These are phyloP conservation scores for Tiphia femorata DNA, from an alignment of 2,888 invertebrate genomes.

Conservation along the genomic window DNA sequence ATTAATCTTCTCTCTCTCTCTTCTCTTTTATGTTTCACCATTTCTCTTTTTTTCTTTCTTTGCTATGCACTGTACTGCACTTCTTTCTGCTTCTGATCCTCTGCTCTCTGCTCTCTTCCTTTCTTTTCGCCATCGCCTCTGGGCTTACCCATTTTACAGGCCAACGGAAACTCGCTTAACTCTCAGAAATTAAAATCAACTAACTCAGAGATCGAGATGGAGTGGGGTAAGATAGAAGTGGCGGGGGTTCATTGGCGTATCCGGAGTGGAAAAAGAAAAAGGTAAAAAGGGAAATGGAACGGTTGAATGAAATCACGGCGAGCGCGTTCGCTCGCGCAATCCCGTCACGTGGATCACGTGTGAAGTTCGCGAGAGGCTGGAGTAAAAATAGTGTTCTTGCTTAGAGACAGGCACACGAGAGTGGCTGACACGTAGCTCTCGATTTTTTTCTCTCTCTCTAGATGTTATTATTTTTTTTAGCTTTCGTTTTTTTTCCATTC, in stretches of 20 bases:
- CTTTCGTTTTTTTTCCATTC: background rate
- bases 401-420: background rate
- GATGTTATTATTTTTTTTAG: background rate
- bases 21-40: background rate
- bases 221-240: background rate
- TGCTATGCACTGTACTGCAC: no score
- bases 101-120: no score
- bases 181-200: background rate
- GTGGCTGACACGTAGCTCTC: background rate
- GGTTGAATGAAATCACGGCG: slow-evolving; percentile 27
- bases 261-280: no score
- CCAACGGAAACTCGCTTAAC: slow-evolving; percentile 1
- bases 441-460: background rate
- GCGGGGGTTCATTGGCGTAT: no score
- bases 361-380: background rate
- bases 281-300: background rate
- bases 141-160: no score
- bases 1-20: slow-evolving; percentile 1
- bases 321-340: background rate
- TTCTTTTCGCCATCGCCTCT: no score
- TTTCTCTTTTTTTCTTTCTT: no score
- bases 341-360: background rate
- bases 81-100: no score
- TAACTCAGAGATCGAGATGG: background rate
- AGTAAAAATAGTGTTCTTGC: background rate